phyloP scores from a whole-genome alignment of 2,888 invertebrate genomes.

The Trichopria drosophilae region DNA sequence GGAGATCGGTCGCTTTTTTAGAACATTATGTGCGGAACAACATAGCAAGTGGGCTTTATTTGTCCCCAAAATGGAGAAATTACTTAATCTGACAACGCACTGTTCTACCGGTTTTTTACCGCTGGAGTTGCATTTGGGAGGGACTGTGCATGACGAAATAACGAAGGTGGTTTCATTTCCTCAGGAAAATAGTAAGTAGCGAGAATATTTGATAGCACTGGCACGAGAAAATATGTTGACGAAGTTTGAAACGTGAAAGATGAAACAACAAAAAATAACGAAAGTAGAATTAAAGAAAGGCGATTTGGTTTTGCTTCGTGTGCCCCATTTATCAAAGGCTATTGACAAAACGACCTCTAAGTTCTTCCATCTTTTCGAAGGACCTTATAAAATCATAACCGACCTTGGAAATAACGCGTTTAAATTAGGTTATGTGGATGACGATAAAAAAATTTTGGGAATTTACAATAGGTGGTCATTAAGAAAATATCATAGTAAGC shows the following conservation, averaged over 20 bases:
- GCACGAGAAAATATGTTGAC: not conserved
- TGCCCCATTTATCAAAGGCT: too few relatives aligned
- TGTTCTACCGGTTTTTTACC: slow-evolving; percentile 6
- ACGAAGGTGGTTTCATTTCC: not conserved
- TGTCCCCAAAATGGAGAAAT: not conserved
- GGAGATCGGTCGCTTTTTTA: not conserved
- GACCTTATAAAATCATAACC: too few relatives aligned
- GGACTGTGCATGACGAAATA: not conserved
- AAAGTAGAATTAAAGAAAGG: not conserved
- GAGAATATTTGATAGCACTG: not conserved
- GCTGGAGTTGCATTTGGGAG: slow-evolving; percentile 6
- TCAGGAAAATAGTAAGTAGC: not conserved
- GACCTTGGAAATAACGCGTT: too few relatives aligned
- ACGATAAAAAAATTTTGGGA: too few relatives aligned
- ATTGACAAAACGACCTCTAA: too few relatives aligned
- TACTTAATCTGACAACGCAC: not conserved
- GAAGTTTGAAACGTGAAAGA: not conserved
- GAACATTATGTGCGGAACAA: not conserved
- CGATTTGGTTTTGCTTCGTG: not conserved
- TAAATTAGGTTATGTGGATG: too few relatives aligned
- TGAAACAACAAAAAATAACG: not conserved
- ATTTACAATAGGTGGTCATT: too few relatives aligned
- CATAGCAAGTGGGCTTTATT: not conserved
- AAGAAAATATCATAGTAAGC: too few relatives aligned
- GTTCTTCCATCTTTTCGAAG: too few relatives aligned